phyloP scores from a whole-genome alignment of 2,113 vertebrate species.

The Seriola rivoliana region DNA sequence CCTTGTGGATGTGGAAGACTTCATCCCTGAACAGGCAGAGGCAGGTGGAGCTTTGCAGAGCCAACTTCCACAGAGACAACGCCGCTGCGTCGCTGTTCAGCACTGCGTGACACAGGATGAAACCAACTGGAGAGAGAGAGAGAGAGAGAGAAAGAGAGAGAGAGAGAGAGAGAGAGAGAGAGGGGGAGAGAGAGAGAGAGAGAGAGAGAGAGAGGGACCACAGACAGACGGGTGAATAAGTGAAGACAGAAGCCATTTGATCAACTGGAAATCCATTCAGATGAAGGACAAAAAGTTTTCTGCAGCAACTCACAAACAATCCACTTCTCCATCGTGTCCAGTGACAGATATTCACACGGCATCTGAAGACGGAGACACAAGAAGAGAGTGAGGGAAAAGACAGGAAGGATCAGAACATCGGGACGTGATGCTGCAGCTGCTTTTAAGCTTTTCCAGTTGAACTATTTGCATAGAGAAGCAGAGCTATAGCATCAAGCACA shows the following conservation, averaged over 20 bases:
- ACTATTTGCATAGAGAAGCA: background rate
- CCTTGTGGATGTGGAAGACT: conserved; percentile 99
- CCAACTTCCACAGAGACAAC: conserved; percentile 96
- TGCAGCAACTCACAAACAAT: conserved; percentile 93
- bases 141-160: background rate
- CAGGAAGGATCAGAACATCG: no score
- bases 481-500: background rate
- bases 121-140: conserved; percentile 88
- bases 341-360: conserved; percentile 98
- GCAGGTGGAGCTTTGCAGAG: conserved; percentile 98
- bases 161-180: background rate
- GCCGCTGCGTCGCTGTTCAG: conserved; percentile 94
- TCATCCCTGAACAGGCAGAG: conserved; percentile 97
- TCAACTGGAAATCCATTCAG: background rate
- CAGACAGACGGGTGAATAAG: background rate
- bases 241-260: background rate
- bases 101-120: conserved; percentile 95
- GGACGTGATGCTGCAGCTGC: background rate
- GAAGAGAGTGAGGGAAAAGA: background rate
- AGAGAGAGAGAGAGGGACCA: background rate
- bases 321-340: conserved; percentile 99
- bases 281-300: background rate
- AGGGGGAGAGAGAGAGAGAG: no score
- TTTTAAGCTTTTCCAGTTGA: background rate
- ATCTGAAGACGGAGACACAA: conserved; percentile 80